Conservation (phyloP, 2,797 vertebrate species). For the Clarias fuscus region DNA sequence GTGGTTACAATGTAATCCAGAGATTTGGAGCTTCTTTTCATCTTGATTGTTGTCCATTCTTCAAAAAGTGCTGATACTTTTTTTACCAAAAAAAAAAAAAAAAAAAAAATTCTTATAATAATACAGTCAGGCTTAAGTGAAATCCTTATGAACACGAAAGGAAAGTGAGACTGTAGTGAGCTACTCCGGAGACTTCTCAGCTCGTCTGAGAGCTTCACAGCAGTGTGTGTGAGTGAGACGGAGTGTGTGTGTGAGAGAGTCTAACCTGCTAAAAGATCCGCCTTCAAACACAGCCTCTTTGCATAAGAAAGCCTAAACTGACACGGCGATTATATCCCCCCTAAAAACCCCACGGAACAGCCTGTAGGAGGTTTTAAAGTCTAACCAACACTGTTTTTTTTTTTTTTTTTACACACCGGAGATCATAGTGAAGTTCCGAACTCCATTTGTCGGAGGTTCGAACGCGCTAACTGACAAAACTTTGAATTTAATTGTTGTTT, state of each 20-base stretch:
- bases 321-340: constrained; percentile 83
- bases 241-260: constrained; percentile 13
- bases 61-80: not conserved
- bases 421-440: constrained; percentile 71
- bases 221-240: constrained; percentile 16
- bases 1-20: not conserved
- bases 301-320: constrained; percentile 95
- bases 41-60: not conserved
- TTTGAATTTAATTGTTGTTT: not conserved
- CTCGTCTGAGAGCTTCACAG: constrained; percentile 66
- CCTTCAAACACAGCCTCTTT: constrained; percentile 90
- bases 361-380: constrained; percentile 53
- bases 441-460: constrained; percentile 53
- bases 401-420: constrained; percentile 52
- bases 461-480: constrained; percentile 31
- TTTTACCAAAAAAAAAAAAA: not conserved
- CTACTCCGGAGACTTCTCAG: constrained; percentile 26
- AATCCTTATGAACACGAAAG: not conserved
- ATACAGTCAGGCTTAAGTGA: not conserved
- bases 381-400: constrained; percentile 62
- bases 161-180: not conserved
- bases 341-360: constrained; percentile 83
- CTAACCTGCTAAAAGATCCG: constrained; percentile 84
- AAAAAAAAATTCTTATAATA: not conserved
- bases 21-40: not conserved